phyloP scores from a whole-genome alignment of 1,140 invertebrate species.

The Apocrypta bakeri region DNA sequence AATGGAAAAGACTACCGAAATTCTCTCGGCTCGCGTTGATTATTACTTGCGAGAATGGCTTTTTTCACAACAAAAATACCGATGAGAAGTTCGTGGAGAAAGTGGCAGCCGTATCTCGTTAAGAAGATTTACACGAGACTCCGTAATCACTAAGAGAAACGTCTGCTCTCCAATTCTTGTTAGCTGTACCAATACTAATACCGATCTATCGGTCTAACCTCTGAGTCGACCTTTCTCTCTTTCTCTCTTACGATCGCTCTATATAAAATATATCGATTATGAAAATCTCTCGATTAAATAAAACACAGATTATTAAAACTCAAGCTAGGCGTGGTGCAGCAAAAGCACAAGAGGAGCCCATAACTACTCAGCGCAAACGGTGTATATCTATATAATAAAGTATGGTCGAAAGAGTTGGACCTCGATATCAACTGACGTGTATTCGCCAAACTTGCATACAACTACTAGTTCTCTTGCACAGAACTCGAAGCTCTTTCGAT shows the following conservation, averaged over 20 bases:
- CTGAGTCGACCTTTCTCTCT: not conserved
- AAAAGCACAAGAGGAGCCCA: not conserved
- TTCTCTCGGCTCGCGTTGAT: too few relatives aligned
- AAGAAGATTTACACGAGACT: too few relatives aligned
- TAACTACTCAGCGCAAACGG: conserved; percentile 44
- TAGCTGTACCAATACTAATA: not conserved
- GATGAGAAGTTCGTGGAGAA: too few relatives aligned
- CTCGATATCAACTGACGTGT: not conserved
- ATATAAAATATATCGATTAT: not conserved
- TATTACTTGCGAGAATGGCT: too few relatives aligned
- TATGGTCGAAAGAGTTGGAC: conserved; percentile 17
- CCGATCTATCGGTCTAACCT: not conserved
- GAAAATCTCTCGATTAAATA: not conserved
- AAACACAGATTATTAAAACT: not conserved
- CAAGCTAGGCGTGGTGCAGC: not conserved
- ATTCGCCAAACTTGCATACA: not conserved
- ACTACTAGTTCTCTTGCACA: not conserved
- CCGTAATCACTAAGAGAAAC: too few relatives aligned
- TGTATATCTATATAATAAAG: too few relatives aligned
- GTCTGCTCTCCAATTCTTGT: not conserved
- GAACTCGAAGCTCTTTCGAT: not conserved
- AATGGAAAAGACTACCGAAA: conserved; percentile 46
- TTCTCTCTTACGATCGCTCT: not conserved
- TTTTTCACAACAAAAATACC: too few relatives aligned
- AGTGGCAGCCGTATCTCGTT: not conserved